These are phyloP conservation scores for Nanger granti DNA, from an alignment of 2,113 vertebrate species.

Conservation along the genomic window DNA sequence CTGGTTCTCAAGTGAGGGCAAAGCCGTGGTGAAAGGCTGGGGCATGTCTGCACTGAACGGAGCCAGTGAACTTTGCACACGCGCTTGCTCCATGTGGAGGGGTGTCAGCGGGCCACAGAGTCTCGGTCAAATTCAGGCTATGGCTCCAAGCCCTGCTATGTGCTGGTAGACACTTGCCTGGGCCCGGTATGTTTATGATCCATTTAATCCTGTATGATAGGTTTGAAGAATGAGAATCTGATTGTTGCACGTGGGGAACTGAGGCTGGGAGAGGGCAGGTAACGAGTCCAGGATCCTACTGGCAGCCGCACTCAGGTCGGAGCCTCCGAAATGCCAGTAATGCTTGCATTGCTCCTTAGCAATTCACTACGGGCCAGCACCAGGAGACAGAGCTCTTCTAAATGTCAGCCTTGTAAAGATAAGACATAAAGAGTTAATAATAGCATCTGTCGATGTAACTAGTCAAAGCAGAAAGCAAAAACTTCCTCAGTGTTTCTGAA, in stretches of 20 bases:
- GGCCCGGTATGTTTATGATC: background rate
- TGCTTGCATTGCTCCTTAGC: background rate
- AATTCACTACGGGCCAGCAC: fast-evolving
- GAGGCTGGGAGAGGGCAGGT: background rate
- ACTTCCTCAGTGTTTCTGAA: background rate
- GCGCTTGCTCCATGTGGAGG: background rate
- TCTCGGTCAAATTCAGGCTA: background rate
- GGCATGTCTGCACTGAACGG: fast-evolving
- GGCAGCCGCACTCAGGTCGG: background rate
- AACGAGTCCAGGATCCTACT: background rate
- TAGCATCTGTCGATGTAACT: background rate
- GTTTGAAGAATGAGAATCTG: background rate
- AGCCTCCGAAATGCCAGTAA: background rate
- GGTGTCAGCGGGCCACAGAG: background rate
- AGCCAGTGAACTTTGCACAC: background rate
- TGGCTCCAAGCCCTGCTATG: fast-evolving
- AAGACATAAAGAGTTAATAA: background rate
- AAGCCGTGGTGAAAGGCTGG: background rate
- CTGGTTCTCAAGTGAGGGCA: background rate
- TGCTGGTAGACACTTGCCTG: background rate
- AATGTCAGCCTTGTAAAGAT: background rate
- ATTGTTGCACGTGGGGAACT: background rate
- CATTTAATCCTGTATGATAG: background rate
- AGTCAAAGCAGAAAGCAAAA: background rate
- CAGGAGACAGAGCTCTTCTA: background rate